Percentiles rank a stretch among this genome's conserved stretches.
These are phyloP conservation scores for Glossophaga mutica DNA, from an alignment of 2,797 vertebrate species.

Conservation along the genomic window DNA sequence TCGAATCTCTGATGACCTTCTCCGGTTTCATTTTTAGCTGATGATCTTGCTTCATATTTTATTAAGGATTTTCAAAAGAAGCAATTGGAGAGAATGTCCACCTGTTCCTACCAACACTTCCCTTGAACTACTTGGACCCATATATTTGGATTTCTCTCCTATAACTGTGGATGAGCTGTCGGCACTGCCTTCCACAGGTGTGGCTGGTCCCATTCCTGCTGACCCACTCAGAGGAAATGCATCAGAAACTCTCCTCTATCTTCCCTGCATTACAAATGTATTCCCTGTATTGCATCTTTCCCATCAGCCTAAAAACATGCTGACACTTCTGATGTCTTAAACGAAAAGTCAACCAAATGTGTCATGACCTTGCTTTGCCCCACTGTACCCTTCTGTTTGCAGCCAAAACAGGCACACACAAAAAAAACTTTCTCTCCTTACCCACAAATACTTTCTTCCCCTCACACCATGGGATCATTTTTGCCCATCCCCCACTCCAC, in stretches of 20 bases:
- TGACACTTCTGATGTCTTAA: not conserved
- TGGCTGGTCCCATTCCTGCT: not conserved
- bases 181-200: not conserved
- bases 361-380: not conserved
- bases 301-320: not conserved
- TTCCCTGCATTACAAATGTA: not conserved
- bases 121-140: not conserved
- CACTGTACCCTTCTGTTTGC: not conserved
- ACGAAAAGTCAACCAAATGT: not conserved
- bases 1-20: not conserved
- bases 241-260: not conserved
- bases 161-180: not conserved
- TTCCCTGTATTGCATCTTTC: not conserved
- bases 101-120: not conserved
- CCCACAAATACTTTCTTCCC: not conserved
- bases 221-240: not conserved
- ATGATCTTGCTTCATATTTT: not conserved
- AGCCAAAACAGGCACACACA: not conserved
- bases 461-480: not conserved
- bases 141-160: not conserved
- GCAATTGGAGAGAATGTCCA: not conserved
- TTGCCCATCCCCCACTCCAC: not conserved
- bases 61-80: not conserved
- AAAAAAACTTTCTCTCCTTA: not conserved
- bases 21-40: not conserved